phyloP scores from a whole-genome alignment of 2,888 invertebrate species.

The Augochlorella aurata region DNA sequence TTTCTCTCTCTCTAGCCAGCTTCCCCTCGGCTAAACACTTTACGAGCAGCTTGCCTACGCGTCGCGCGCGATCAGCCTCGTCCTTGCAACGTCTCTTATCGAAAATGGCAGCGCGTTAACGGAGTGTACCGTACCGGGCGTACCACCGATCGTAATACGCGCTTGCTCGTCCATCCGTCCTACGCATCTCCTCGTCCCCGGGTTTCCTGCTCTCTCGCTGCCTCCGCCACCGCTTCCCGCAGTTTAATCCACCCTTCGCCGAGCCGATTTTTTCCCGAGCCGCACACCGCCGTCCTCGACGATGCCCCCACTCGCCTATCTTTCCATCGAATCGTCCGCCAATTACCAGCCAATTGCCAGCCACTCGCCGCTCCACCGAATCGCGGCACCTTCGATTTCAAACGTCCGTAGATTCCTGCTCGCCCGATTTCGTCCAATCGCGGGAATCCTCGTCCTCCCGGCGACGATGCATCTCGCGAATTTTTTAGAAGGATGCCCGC shows the following conservation, averaged over 20 bases:
- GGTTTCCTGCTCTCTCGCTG: conserved; percentile 18
- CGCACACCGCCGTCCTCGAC: neutral
- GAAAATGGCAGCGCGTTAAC: conserved; percentile 81
- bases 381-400: neutral
- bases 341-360: conserved; percentile 10
- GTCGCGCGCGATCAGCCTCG: conserved; percentile 80
- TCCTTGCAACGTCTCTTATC: conserved; percentile 79
- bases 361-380: neutral
- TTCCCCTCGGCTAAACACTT: conserved; percentile 81
- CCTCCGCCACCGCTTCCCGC: neutral
- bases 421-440: neutral
- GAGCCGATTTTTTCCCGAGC: neutral
- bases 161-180: conserved; percentile 14
- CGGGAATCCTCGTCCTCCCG: neutral
- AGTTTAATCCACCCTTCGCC: neutral
- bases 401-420: neutral
- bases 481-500: conserved; percentile 70
- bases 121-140: conserved; percentile 52
- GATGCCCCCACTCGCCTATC: neutral
- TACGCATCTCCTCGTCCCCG: conserved; percentile 1
- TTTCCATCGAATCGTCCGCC: conserved; percentile 29
- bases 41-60: conserved; percentile 81
- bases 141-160: conserved; percentile 34
- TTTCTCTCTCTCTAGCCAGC: conserved; percentile 72
- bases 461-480: conserved; percentile 69